Base-by-base conservation (phyloP, 2,797 vertebrate species). In the Chloroceryle amazona region DNA sequence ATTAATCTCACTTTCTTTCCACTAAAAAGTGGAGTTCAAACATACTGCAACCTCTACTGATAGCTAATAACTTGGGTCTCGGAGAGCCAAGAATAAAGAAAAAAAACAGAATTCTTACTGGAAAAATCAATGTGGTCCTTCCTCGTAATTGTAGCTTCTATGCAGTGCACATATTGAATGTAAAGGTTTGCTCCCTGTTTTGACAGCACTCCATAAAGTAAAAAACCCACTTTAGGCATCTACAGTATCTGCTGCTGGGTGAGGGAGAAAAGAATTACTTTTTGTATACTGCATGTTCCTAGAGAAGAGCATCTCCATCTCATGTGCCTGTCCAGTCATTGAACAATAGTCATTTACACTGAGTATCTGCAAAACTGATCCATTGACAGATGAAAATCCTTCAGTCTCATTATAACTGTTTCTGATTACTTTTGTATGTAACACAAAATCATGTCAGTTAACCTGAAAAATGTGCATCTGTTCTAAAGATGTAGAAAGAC, bases 21-120 rank as follows among this genome's bases (percentile, higher is more conserved):
- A 79, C 70, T 94, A 88, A 94, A 91, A 96, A 89, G 66, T 84
- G 93, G 94, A 95, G 95, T 96, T 98, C 96, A 97, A 95, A 81
- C 67, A 90, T 96, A 60, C 67, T 83, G 90, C 88, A 93, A 84
- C 97, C 96, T 98, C 84, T 92, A 41, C 81, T 71, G 91, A 95
- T 94, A 86, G 97, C 85, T 97, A 97, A 97, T 63, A 88, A 96
- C 67, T 95, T 97, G 89, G 96, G 88, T 97, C 4, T 80, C 68
- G 51, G 67, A 89, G 81, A 97, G 90, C 93, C 93, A 97, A 91
- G 90, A 83, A 95, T 94, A 92, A 95, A 86, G 79, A 37, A 39
- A 78, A 91, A 82, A 91, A 72, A 46, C 9, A 83, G 71, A 92
- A 55, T 84, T 84, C 87, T 97, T 94, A 85, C 93, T 1, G 96